These are phyloP conservation scores for Torymus tubicola DNA, from an alignment of 2,888 invertebrate genomes.

Conservation along the genomic window DNA sequence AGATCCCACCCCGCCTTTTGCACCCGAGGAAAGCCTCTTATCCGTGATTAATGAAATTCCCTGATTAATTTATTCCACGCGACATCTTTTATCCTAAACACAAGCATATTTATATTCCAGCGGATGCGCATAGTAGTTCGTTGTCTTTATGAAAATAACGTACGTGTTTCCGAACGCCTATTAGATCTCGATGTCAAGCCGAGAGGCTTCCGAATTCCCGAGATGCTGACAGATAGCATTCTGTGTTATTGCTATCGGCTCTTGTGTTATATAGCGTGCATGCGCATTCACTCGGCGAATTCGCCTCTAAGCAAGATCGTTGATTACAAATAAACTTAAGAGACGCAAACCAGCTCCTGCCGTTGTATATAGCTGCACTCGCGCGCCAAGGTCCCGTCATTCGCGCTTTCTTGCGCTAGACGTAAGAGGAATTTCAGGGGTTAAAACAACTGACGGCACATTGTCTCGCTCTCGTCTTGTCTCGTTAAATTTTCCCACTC, in stretches of 20 bases:
- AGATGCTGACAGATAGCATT: constrained; percentile 44
- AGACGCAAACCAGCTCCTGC: constrained; percentile 27
- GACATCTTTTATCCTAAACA: too few relatives aligned
- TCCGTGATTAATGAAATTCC: constrained; percentile 54
- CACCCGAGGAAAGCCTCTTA: constrained; percentile 50
- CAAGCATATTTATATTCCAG: too few relatives aligned
- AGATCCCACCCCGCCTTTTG: constrained; percentile 25
- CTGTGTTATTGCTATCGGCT: constrained; percentile 46
- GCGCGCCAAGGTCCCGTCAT: neutral
- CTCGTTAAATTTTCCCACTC: constrained; percentile 41
- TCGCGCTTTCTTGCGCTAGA: constrained; percentile 24
- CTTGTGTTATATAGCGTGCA: neutral
- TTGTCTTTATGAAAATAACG: neutral
- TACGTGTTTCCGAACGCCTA: constrained; percentile 21
- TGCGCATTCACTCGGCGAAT: constrained; percentile 48
- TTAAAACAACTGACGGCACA: constrained; percentile 18
- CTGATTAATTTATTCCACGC: constrained; percentile 47
- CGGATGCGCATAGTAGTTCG: too few relatives aligned
- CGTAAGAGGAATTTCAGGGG: constrained; percentile 40
- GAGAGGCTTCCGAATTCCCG: constrained; percentile 19
- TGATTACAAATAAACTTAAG: constrained; percentile 66
- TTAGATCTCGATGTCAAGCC: constrained; percentile 12
- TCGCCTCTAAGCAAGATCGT: constrained; percentile 63
- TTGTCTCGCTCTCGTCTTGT: constrained; percentile 33
- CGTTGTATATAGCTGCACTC: neutral